These are phyloP conservation scores for Pipistrellus pipistrellus DNA, from an alignment of 2,797 vertebrate genomes.

Conservation along the genomic window DNA sequence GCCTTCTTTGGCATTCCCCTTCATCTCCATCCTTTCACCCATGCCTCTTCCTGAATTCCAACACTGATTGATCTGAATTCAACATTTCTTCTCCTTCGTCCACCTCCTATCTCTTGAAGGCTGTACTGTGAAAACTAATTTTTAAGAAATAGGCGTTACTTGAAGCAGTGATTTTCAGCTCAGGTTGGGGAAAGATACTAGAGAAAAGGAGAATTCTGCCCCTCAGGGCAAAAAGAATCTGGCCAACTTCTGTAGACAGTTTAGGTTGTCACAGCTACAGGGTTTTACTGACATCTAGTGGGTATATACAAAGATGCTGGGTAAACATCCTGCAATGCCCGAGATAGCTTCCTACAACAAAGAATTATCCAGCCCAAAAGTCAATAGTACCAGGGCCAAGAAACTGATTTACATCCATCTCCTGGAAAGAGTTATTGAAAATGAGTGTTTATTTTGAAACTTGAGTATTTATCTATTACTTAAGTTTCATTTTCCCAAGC, in stretches of 20 bases:
- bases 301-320: background rate
- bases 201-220: background rate
- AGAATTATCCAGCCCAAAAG: background rate
- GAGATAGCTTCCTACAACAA: background rate
- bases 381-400: background rate
- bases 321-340: background rate
- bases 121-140: background rate
- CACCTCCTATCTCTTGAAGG: background rate
- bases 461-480: background rate
- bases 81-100: background rate
- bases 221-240: background rate
- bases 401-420: background rate
- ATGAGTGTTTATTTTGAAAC: background rate
- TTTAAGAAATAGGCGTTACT: background rate
- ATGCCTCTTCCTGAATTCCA: background rate
- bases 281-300: slow-evolving; percentile 31
- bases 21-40: background rate
- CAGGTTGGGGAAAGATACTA: background rate
- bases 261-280: background rate
- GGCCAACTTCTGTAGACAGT: background rate
- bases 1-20: background rate
- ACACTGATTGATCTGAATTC: background rate
- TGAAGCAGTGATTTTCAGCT: background rate
- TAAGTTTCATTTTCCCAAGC: slow-evolving; percentile 34
- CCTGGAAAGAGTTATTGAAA: background rate